Evolutionary conservation across 1,140 invertebrate genomes (phyloP), one percentile per base, ranked within the genome.

Genomic region (Araneus ventricosus): DNA sequence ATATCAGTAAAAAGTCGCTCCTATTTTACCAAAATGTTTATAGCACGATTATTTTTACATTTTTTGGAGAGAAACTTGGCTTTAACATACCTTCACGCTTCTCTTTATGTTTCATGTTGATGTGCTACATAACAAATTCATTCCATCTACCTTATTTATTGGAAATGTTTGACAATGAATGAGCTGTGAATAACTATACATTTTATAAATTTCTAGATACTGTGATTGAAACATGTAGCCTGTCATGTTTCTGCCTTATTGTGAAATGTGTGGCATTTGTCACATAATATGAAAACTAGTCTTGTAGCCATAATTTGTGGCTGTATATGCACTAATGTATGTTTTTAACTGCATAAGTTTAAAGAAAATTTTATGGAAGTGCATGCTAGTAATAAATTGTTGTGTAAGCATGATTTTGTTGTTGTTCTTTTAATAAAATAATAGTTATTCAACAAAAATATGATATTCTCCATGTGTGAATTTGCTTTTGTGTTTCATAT

Each of bases 221-320:
- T 93, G 91, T 93, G 91, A 93, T 93, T 88, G 91, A 93, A 93
- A 93, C 91, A 93, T 93, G 91, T 93, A 93, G 91, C 84, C 85
- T 88, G 91, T 93, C 91, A 93, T 93, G 91, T 93, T 93, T 93
- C 91, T 93, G 91, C 91, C 91, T 93, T 93, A 93, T 39, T 92
- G 84, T 37, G 61, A 86, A 52, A 24, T 86, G 27, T 88, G 59
- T 70, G 70, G 37, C 45, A 57, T 67, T 59, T 84, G 41, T 84
- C n/a, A 39, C 80, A 84, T 37, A 84, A n/a, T 90, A 79, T 52
- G 59, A 90, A 63, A 63, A n/a, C 79, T 91, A 84, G 59, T 59
- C 75, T 52, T 30, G 45, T 89, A 91, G 59, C 89, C 89, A 84
- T 61, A 84, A 70, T 84, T 45, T 84, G n/a, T 52, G 75, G 75